Conservation (phyloP, 1,140 invertebrate species). For the Drosophila mauritiana region DNA sequence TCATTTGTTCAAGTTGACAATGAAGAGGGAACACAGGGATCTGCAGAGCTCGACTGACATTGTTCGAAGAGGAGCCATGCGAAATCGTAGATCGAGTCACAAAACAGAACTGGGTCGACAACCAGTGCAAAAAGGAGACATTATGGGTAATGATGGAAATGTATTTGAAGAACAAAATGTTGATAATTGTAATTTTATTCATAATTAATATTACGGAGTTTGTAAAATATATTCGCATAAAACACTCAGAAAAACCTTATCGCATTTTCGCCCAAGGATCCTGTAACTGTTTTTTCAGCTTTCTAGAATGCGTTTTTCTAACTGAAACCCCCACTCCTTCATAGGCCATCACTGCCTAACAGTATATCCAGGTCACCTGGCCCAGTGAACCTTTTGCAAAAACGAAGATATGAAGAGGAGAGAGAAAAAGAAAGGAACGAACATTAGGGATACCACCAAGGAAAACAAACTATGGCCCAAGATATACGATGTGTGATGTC, state of each 20-base stretch:
- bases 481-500: slow-evolving; percentile 84
- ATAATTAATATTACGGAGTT: no score
- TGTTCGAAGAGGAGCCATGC: slow-evolving; percentile 36
- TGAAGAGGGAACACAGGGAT: slow-evolving; percentile 28
- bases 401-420: slow-evolving; percentile 24
- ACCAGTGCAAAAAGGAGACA: not conserved
- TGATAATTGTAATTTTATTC: no score
- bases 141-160: not conserved
- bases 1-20: slow-evolving; percentile 55
- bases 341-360: slow-evolving; percentile 16
- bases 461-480: slow-evolving; percentile 68
- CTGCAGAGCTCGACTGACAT: slow-evolving; percentile 11
- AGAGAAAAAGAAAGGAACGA: slow-evolving; percentile 14
- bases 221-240: no score
- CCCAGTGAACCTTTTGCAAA: slow-evolving; percentile 75
- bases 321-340: not conserved
- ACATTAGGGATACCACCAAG: slow-evolving; percentile 58
- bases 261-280: no score
- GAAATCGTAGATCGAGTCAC: not conserved
- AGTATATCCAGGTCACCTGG: slow-evolving; percentile 41
- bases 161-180: not conserved
- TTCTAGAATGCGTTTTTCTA: slow-evolving; percentile 1
- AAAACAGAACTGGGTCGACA: slow-evolving; percentile 9
- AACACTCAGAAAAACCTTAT: not conserved
- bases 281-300: slow-evolving; percentile 32